Conservation (phyloP, 2,113 vertebrate genomes). For the Calonectris borealis region DNA sequence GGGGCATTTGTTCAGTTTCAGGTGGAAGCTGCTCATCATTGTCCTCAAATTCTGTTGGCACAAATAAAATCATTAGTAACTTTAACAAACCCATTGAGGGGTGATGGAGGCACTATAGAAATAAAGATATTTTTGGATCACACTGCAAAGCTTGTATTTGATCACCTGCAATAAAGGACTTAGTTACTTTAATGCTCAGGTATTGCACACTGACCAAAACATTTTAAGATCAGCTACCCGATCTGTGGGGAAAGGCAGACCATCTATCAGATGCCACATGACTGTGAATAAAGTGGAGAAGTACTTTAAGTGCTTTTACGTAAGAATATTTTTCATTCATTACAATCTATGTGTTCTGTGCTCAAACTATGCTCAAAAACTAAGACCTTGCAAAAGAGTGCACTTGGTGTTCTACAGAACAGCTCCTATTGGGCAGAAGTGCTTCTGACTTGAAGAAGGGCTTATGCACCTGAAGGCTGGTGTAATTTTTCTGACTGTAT, state of each 20-base stretch:
- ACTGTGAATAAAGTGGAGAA: neutral
- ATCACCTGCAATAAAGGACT: neutral
- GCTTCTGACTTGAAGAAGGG: neutral
- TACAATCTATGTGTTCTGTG: neutral
- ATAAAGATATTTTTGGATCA: neutral
- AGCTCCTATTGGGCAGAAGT: neutral
- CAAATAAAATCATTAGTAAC: neutral
- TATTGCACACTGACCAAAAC: neutral
- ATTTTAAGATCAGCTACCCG: neutral
- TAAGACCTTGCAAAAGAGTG: neutral
- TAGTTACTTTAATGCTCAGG: neutral
- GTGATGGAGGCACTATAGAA: neutral
- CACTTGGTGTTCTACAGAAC: neutral
- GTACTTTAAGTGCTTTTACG: neutral
- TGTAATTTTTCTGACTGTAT: neutral
- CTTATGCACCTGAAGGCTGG: neutral
- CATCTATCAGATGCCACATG: neutral
- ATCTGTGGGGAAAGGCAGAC: neutral
- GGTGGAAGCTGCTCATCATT: neutral
- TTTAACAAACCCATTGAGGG: neutral
- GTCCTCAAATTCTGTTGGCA: neutral
- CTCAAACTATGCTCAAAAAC: neutral
- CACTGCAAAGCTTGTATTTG: neutral
- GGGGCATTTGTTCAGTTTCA: neutral
- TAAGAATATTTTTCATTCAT: neutral